Evolutionary conservation across 2,113 vertebrate genomes (phyloP), one percentile per base, ranked within the genome.

Genomic region (Brienomyrus brachyistius): DNA sequence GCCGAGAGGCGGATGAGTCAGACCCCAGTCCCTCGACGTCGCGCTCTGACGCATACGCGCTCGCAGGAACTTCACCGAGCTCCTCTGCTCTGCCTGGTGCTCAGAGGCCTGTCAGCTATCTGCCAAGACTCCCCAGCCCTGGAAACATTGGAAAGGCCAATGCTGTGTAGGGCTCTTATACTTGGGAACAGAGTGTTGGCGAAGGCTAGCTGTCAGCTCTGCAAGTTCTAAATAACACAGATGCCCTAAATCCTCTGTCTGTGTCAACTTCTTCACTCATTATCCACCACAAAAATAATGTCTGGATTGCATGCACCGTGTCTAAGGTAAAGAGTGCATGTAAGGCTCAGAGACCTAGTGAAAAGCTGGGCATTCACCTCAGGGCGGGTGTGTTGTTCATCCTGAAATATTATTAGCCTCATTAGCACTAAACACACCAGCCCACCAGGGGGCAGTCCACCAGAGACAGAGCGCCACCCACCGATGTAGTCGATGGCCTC

Each of bases 401-500:
- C 23, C 6, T 87, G 15, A 86, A 31, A 50, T 87, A 56, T 31
- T 23, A 31, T 50, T 47, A n/a, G 4, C n/a, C 47, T 51, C 9
- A 8, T 86, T 54, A 31, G n/a, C n/a, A 23, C 47, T 52, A 40
- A 27, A 87, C 31, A 87, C n/a, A 54, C n/a, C n/a, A 87, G 43
- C 11, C 83, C 70, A 40, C n/a, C 21, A 85, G 47, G 43, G 43
- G 45, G 47, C 40, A 47, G 80, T 43, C 70, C 80, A 88, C 88
- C 17, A 56, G 27, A 89, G 88, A 21, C 21, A 10, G 11, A 17
- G 2, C n/a, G 1, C 19, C 50, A 84, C 95, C 96, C 94, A 99
- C 98, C 98, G 95, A 99, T 99, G 93, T 98, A 99, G 91, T 99
- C 97, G 5, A 99, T 99, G 0, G 98, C 98, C 94, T 99, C 98